Conservation (phyloP, 2,888 invertebrate genomes). For the Pharmacophagus antenor region DNA sequence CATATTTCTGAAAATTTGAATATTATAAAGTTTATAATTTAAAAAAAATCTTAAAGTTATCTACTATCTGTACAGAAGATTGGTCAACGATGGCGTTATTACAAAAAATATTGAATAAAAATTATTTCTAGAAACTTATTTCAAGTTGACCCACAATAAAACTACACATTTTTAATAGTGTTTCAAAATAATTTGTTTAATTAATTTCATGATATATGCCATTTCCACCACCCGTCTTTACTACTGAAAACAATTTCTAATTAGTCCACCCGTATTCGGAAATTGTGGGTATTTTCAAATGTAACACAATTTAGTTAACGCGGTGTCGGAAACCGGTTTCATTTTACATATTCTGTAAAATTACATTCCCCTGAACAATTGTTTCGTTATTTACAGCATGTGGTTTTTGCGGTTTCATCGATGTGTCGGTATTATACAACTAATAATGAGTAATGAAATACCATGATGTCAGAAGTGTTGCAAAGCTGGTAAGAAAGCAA, state of each 20-base stretch:
- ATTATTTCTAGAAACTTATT: too few relatives aligned
- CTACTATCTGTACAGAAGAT: too few relatives aligned
- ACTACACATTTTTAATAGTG: background rate
- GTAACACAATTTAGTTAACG: background rate
- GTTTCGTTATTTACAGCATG: background rate
- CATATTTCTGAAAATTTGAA: too few relatives aligned
- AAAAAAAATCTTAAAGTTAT: too few relatives aligned
- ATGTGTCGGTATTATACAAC: background rate
- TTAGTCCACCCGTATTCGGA: background rate
- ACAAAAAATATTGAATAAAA: too few relatives aligned
- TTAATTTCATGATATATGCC: background rate
- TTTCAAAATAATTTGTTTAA: background rate
- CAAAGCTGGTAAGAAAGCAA: too few relatives aligned
- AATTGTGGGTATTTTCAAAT: background rate
- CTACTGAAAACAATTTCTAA: conserved; percentile 1
- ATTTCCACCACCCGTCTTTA: background rate
- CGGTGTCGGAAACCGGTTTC: background rate
- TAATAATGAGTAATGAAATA: too few relatives aligned
- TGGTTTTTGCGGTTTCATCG: background rate
- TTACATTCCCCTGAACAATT: too few relatives aligned
- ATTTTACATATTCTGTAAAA: background rate
- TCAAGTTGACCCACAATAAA: background rate
- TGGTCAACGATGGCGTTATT: too few relatives aligned
- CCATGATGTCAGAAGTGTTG: too few relatives aligned
- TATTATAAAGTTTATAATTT: too few relatives aligned